Evolutionary conservation across 1,140 invertebrate genomes (phyloP).

Genomic region (Drosophila parabipectinata): DNA sequence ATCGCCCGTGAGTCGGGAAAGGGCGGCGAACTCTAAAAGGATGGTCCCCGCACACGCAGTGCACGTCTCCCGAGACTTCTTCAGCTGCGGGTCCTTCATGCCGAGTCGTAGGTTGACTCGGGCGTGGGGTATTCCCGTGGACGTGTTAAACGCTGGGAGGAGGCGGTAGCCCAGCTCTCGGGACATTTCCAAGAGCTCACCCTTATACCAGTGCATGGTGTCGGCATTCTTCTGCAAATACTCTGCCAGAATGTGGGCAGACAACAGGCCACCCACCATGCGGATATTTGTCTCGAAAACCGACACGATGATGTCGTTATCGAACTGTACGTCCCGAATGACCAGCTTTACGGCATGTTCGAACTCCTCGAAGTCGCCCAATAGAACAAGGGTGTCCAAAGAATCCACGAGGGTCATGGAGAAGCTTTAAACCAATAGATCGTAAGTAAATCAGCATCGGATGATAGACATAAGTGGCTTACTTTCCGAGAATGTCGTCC

Average conservation of each 20-base stretch:
- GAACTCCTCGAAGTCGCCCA: slow-evolving; percentile 97
- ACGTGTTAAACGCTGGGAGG: slow-evolving; percentile 98
- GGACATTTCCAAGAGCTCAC: slow-evolving; percentile 95
- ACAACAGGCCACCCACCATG: slow-evolving; percentile 96
- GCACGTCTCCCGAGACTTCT: slow-evolving; percentile 94
- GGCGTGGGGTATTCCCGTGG: slow-evolving; percentile 98
- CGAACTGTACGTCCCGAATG: slow-evolving; percentile 94
- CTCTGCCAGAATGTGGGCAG: slow-evolving; percentile 95
- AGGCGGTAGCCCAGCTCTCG: slow-evolving; percentile 96
- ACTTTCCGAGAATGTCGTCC: slow-evolving; percentile 98
- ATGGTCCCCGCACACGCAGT: slow-evolving; percentile 99
- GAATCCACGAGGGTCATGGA: slow-evolving; percentile 98
- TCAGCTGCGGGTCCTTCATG: slow-evolving; percentile 90
- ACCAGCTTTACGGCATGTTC: slow-evolving; percentile 95
- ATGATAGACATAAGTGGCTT: not conserved
- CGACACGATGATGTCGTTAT: slow-evolving; percentile 97
- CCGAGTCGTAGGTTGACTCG: slow-evolving; percentile 96
- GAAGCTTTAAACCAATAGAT: slow-evolving; percentile 89
- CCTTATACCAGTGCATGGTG: slow-evolving; percentile 95
- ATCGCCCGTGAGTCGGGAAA: slow-evolving; percentile 95
- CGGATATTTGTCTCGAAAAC: slow-evolving; percentile 99
- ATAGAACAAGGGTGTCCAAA: slow-evolving; percentile 95
- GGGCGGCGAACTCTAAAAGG: slow-evolving; percentile 98
- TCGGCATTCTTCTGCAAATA: slow-evolving; percentile 91
- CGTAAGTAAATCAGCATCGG: not conserved